Evolutionary conservation across 2,888 invertebrate genomes (phyloP).

Genomic region (Gryllus longicercus): DNA sequence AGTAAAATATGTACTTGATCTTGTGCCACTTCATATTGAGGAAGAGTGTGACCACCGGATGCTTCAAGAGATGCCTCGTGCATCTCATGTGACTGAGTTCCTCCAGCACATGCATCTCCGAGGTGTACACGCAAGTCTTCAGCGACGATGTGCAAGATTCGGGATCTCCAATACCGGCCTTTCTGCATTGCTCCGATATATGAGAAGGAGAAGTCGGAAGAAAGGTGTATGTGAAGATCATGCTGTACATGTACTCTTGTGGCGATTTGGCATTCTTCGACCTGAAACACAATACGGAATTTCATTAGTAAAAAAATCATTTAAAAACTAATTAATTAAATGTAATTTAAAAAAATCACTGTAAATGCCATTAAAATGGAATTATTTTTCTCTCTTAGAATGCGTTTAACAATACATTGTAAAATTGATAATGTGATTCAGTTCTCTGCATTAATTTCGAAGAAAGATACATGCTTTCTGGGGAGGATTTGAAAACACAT

Average conservation of each 20-base stretch:
- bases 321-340: too few species aligned
- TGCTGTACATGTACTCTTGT: not conserved
- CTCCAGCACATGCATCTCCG: constrained; percentile 48
- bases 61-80: constrained; percentile 65
- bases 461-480: too few species aligned
- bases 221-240: not conserved
- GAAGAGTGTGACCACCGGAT: constrained; percentile 76
- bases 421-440: too few species aligned
- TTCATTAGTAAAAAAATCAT: too few species aligned
- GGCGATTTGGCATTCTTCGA: not conserved
- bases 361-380: too few species aligned
- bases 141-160: not conserved
- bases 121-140: not conserved
- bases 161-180: not conserved
- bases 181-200: not conserved
- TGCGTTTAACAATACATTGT: too few species aligned
- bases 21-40: constrained; percentile 77
- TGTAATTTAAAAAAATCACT: too few species aligned
- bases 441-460: too few species aligned
- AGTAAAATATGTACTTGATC: constrained; percentile 67
- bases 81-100: constrained; percentile 68
- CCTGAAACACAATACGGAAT: not conserved
- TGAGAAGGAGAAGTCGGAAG: not conserved
- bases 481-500: too few species aligned
- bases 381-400: too few species aligned